Conservation (phyloP, 1,140 invertebrate genomes). For the Fopius arisanus region DNA sequence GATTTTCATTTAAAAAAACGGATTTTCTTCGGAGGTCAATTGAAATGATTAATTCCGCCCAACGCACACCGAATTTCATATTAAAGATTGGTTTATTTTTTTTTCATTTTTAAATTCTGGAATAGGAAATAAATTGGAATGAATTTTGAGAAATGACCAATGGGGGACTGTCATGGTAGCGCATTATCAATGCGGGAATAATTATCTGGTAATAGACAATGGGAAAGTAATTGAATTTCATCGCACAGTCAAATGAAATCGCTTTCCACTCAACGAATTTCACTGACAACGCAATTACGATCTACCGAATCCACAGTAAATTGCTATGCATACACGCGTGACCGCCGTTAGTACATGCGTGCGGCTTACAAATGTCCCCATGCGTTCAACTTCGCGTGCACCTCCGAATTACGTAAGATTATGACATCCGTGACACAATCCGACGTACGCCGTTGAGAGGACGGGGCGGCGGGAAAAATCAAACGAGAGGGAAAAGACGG, state of each 20-base stretch:
- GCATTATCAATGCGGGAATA: no score
- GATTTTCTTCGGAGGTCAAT: no score
- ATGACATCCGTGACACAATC: conserved; percentile 61
- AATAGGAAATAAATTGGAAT: no score
- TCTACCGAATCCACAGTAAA: conserved; percentile 52
- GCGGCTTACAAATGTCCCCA: conserved; percentile 53
- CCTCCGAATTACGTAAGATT: conserved; percentile 57
- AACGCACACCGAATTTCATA: no score
- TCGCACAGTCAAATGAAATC: background rate
- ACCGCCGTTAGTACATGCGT: conserved; percentile 41
- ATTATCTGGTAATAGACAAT: no score
- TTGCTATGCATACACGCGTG: conserved; percentile 50
- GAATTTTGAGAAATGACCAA: no score
- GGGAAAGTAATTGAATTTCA: background rate
- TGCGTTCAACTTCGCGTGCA: conserved; percentile 35
- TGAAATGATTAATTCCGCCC: no score
- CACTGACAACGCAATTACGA: conserved; percentile 40
- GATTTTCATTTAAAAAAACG: no score
- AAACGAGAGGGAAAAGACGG: background rate
- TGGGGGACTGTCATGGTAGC: no score
- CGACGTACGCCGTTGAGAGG: background rate
- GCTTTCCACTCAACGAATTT: background rate
- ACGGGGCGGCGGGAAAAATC: background rate
- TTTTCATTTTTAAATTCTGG: no score
- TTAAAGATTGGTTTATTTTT: no score